Base-by-base conservation (phyloP, 2,113 vertebrate species). In the Pterocles gutturalis region DNA sequence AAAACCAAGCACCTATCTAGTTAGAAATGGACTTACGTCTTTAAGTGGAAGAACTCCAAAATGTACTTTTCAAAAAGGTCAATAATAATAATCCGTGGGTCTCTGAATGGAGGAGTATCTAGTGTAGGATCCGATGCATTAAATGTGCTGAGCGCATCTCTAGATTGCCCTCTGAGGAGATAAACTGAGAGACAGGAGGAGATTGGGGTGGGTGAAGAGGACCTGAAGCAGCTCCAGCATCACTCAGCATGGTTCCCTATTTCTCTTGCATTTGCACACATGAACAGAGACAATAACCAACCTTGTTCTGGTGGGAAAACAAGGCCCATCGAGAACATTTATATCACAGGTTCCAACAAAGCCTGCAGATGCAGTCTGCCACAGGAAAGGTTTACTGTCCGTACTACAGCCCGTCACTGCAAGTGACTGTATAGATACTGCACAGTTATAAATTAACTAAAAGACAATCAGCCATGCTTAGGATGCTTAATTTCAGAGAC, bases 401-500 rank as follows among this genome's bases (percentile, higher is more conserved):
- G 60, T 48, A 64, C 65, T 43, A 76, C 65, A 79, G 82, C 45
- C 66, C 94, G 87, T 82, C 73, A 93, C 10, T 57, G 7, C 51
- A 79, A 79, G 57, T 75, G 78, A 85, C 82, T 89, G 71, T 67
- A 75, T 15, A 87, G 89, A 70, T 62, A 70, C n/a, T 17, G 38
- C 46, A 83, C 4, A 51, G 65, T 7, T 8, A 93, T 92, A 90
- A 91, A 87, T 91, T 94, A 89, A 54, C 60, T 66, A 75, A 87
- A 90, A 91, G 83, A 94, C 81, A 81, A 92, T 80, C 94, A 84
- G 34, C 46, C 29, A 25, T 36, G n/a, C 81, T 70, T 79, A 79
- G 61, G 70, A 91, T 87, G 87, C 77, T 57, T 94, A 84, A 89
- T 95, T 91, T 95, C 91, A 87, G 81, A 89, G 69, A 78, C 61